Percentiles rank a stretch among this genome's conserved stretches.
Evolutionary conservation across 2,888 invertebrate genomes (phyloP).

Genomic region (Stenichneumon culpator): DNA sequence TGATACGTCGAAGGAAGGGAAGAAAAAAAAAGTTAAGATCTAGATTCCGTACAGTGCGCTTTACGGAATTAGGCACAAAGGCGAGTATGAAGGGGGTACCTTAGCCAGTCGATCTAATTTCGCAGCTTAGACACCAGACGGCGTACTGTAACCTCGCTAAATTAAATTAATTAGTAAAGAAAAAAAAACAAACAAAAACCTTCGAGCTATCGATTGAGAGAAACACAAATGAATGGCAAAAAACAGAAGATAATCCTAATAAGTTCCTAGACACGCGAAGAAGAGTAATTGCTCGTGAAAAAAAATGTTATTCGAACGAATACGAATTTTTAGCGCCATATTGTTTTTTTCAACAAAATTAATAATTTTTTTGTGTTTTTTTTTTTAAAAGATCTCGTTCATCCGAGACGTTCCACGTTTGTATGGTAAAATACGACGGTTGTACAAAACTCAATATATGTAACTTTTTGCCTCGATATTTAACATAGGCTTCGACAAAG

Average conservation of each 20-base stretch:
- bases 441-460: slow-evolving; percentile 79
- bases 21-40: neutral
- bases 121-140: slow-evolving; percentile 23
- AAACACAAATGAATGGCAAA: slow-evolving; percentile 10
- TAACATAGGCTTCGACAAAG: slow-evolving; percentile 69
- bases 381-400: slow-evolving; percentile 24
- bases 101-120: slow-evolving; percentile 16
- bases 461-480: slow-evolving; percentile 72
- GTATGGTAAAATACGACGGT: slow-evolving; percentile 63
- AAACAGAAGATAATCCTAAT: slow-evolving; percentile 66
- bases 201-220: slow-evolving; percentile 40
- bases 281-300: slow-evolving; percentile 57
- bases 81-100: neutral
- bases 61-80: slow-evolving; percentile 31
- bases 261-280: slow-evolving; percentile 75
- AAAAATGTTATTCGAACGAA: neutral
- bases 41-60: neutral
- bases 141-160: slow-evolving; percentile 46
- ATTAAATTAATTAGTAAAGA: slow-evolving; percentile 26
- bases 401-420: slow-evolving; percentile 35
- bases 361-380: neutral
- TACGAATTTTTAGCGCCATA: neutral
- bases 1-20: neutral
- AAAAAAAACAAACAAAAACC: slow-evolving; percentile 4
- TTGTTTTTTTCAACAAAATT: neutral